Evolutionary conservation across 2,888 invertebrate species (phyloP), one percentile per base, ranked within the genome.

Genomic region (Rhagium mordax): DNA sequence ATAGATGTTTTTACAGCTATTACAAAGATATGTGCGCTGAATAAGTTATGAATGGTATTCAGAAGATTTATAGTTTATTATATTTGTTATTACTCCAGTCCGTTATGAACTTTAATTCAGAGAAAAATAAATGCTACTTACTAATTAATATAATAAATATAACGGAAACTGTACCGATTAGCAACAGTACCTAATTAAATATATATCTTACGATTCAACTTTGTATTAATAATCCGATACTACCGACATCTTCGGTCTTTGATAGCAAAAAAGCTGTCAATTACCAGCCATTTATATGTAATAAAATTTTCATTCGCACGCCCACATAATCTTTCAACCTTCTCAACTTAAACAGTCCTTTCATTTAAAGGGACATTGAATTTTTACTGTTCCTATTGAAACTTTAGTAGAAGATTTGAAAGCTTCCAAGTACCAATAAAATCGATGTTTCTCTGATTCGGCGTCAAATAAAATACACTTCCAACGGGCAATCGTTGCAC

Each of bases 401-500:
- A 27, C 61, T 70, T 74, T 70, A 27, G 48, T 51, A 51, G 48
- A 61, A 67, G 57, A 70, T 70, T 70, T 67, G 62, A 16, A 29
- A 48, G 67, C 67, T 74, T 33, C 67, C 70, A 62, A 74, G 70
- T 61, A 66, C 64, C 66, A 60, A 74, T 69, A 61, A 57, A 70
- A 70, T 67, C 67, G 70, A 62, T 62, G 64, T 70, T 62, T 61
- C 68, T 64, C 74, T 74, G 59, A 74, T 74, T 70, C 62, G 60
- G 70, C 70, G 74, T 74, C 74, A 74, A 74, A 74, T 74, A 74
- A 74, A 74, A 18, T 47, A 67, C 70, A 64, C 70, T 62, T 67
- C 41, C 62, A 70, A 59, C 60, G 66, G 65, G 41, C 15, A n/a
- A 15, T 24, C 21, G 41, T 61, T 61, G 67, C 57, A 27, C 68